A percentile compares a stretch with the other conserved stretches of the same genome.
phyloP scores from a whole-genome alignment of 2,888 invertebrate genomes.

The Brachypalpus laphriformis region DNA sequence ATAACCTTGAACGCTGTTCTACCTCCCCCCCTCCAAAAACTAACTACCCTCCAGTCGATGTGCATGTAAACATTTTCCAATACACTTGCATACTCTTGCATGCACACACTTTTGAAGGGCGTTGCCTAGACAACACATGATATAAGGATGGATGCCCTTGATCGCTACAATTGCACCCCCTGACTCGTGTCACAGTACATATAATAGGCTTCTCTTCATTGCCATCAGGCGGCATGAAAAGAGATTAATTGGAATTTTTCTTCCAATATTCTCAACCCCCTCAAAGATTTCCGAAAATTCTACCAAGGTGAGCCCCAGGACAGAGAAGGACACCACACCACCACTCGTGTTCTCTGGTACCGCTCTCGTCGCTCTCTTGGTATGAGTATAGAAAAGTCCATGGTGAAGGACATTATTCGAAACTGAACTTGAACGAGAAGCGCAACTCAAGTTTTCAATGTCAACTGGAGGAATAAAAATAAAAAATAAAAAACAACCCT shows the following conservation, averaged over 20 bases:
- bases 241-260: slow-evolving; percentile 1
- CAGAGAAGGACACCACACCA: slow-evolving; percentile 25
- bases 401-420: slow-evolving; percentile 73
- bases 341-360: neutral
- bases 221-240: neutral
- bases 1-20: slow-evolving; percentile 65
- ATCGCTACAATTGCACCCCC: slow-evolving; percentile 38
- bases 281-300: slow-evolving; percentile 30
- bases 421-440: slow-evolving; percentile 74
- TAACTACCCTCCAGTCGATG: neutral
- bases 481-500: neutral
- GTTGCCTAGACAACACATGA: slow-evolving; percentile 75
- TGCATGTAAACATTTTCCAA: slow-evolving; percentile 49
- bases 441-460: slow-evolving; percentile 72
- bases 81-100: slow-evolving; percentile 42
- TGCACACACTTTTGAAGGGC: slow-evolving; percentile 62
- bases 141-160: slow-evolving; percentile 62
- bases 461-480: slow-evolving; percentile 40
- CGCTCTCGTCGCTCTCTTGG: slow-evolving; percentile 14
- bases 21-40: neutral
- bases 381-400: slow-evolving; percentile 59
- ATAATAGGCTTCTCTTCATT: neutral
- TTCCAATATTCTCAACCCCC: slow-evolving; percentile 18
- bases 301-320: slow-evolving; percentile 36
- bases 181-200: neutral